phyloP scores from a whole-genome alignment of 2,113 vertebrate genomes.

The Pseudonaja textilis region DNA sequence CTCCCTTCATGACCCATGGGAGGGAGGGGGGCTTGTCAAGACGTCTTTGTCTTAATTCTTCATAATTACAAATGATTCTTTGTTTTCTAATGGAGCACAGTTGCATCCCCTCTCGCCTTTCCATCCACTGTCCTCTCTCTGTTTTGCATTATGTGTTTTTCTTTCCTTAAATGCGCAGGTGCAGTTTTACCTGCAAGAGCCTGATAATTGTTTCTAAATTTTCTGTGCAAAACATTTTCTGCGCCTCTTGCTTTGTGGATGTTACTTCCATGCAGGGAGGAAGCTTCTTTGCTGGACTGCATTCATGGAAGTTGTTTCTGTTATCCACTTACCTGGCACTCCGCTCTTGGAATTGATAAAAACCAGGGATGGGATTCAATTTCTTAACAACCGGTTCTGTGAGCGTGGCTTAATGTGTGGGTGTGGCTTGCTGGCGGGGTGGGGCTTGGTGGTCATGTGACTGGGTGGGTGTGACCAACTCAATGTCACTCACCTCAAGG shows the following conservation, averaged over 20 bases:
- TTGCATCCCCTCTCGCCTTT: neutral
- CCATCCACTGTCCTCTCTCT: neutral
- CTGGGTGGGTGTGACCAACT: no score
- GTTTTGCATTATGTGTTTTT: neutral
- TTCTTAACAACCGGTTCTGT: neutral
- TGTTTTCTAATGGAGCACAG: neutral
- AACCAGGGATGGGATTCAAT: no score
- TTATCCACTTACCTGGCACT: neutral
- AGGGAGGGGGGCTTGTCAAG: neutral
- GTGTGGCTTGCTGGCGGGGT: no score
- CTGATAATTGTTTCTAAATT: neutral
- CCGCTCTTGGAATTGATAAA: neutral
- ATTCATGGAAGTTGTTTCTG: neutral
- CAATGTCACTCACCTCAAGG: no score
- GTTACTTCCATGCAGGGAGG: neutral
- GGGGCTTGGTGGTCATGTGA: no score
- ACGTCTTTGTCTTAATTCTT: neutral
- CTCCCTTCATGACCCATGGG: neutral
- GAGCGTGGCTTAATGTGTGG: no score
- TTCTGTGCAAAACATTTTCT: neutral
- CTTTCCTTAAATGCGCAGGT: neutral
- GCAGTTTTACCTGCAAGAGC: neutral
- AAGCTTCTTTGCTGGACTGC: neutral
- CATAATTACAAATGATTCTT: neutral
- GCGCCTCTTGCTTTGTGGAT: neutral